Base-by-base conservation (phyloP, 2,797 vertebrate species). In the Crax fasciolata region DNA sequence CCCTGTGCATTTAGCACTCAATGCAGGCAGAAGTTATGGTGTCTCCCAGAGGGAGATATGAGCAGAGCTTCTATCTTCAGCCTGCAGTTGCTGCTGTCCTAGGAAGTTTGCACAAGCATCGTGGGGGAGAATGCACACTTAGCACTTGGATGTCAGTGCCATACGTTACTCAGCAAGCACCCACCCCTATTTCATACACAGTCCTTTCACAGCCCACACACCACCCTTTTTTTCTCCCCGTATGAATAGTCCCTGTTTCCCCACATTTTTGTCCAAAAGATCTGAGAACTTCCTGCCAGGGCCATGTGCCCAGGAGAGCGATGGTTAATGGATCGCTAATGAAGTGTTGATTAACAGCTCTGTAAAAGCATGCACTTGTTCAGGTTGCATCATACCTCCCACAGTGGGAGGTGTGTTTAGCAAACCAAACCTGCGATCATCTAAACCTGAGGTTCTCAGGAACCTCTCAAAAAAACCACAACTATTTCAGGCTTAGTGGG, bases 131-230 rank as follows among this genome's bases (percentile, higher is more conserved):
- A 83, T 1, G 4, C 2, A 4, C 32, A 25, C 35, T 44, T 55
- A 30, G 23, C 1, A n/a, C 3, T 0, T 62, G 30, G 54, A 23
- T 63, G 32, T 63, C 1, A 0, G 11, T 82, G 73, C 39, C 49
- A 9, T 54, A 23, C 11, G 13, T 75, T 68, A 55, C 55, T 93
- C 76, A 58, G 80, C 80, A 91, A 75, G 93, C 91, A 35, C 38
- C 11, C 72, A 51, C 4, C 43, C 54, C 25, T 66, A 1, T 38
- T 87, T 92, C 28, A 51, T n/a, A 39, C 67, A 67, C 54, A 58
- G 28, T 30, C 55, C 35, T 28, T 57, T 61, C 65, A 39, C 0
- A 63, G 65, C 13, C 35, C 59, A 17, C 20, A 82, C 44, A 28
- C 39, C 23, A 62, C 41, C 21, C 24, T 77, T 83, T 55, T 48